Evolutionary conservation across 2,888 invertebrate species (phyloP), one percentile per base, ranked within the genome.

Genomic region (Lasioglossum figueresi): DNA sequence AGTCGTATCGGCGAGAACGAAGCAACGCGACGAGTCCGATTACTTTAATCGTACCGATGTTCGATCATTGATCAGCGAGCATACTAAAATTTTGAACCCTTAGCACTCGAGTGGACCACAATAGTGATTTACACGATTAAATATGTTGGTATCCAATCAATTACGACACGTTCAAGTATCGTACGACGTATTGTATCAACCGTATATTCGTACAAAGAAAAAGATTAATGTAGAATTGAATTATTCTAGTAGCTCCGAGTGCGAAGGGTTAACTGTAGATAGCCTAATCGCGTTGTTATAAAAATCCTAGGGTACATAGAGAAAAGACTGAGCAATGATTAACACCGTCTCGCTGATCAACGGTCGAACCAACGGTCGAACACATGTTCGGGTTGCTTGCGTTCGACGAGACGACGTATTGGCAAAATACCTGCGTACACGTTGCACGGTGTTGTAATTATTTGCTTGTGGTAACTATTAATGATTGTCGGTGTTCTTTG

Each of bases 351-450:
- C 16, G 59, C 8, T 63, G 34, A 63, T 63, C 31, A 6, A 63
- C 2, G 31, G 8, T 63, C 2, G 27, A 63, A 31, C 6, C 31
- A 6, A 63, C 2, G 31, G 8, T 63, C 2, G 27, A 63, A 31
- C 6, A 2, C 16, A 19, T 31, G 19, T 8, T 63, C 63, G 63
- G 76, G 48, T 85, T 80, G 70, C 79, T 84, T 59, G 66, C 73
- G 70, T 77, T 37, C 71, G 19, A 72, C 74, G 78, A 84, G 78
- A 84, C 79, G 79, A 86, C 86, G 89, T 76, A 45, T 88, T 88
- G 84, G 86, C 80, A 84, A 82, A 85, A 27, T 82, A 87, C 85
- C 85, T 59, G 89, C 76, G 89, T 84, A 85, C 84, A 89, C 88
- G 89, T 83, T 80, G 89, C 85, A 82, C 90, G 90, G 82, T 89